These are phyloP conservation scores for Poecilia picta DNA, from an alignment of 2,797 vertebrate species.

Conservation along the genomic window DNA sequence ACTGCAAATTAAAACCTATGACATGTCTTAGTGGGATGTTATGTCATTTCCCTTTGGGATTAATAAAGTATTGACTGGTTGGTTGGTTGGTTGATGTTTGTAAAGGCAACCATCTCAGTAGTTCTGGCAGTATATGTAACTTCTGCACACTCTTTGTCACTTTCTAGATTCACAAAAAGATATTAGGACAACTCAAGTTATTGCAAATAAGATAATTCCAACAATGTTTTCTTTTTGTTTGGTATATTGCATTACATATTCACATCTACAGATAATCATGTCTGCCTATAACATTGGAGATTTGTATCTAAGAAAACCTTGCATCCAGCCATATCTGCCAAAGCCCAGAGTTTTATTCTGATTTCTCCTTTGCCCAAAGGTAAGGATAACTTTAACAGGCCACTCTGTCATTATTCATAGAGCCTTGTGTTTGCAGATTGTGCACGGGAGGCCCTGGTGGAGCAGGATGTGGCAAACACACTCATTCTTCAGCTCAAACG, in stretches of 20 bases:
- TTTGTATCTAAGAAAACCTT: not conserved
- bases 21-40: not conserved
- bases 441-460: conserved; percentile 85
- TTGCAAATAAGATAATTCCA: not conserved
- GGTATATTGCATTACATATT: too few species aligned
- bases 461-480: conserved; percentile 80
- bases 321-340: not conserved
- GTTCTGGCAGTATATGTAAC: not conserved
- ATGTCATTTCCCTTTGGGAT: not conserved
- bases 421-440: conserved; percentile 74
- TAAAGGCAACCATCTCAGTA: not conserved
- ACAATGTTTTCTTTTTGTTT: not conserved
- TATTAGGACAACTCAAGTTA: not conserved
- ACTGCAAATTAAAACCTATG: not conserved
- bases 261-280: too few species aligned
- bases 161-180: not conserved
- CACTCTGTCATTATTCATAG: not conserved
- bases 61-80: too few species aligned
- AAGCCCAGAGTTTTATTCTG: not conserved
- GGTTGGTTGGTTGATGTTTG: too few species aligned
- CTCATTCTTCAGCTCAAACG: conserved; percentile 85
- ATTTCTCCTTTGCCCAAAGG: not conserved
- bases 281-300: not conserved
- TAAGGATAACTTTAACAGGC: not conserved
- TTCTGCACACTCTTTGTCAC: not conserved